Evolutionary conservation across 1,140 invertebrate genomes (phyloP), one percentile per base, ranked within the genome.

Genomic region (Bombus waltoni): DNA sequence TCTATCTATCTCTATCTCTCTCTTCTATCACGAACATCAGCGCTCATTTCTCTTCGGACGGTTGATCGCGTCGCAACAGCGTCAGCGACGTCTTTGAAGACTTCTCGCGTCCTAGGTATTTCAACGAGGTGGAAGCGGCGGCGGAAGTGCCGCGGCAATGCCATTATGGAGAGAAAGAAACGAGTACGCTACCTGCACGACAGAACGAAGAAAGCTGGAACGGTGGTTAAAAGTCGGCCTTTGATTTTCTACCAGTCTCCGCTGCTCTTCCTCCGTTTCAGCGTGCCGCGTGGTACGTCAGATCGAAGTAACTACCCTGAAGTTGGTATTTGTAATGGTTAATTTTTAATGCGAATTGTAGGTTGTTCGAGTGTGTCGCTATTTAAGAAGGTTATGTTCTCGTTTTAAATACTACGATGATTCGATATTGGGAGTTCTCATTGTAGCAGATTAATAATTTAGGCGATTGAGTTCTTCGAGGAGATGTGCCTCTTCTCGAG

Each of bases 91-190:
- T 90, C 89, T 91, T 92, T 93, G 91, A 92, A 88, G 87, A 89
- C 87, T 85, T 77, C 88, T 89, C 88, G 89, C 88, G 86, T 90
- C 81, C 72, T 84, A 87, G 92, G 85, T 89, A 90, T 92, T 88
- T 90, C 80, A 85, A 78, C 79, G 72, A 82, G 72, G 83, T 65
- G 59, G 81, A 80, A 88, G 81, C 85, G 57, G 32, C 70, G 65
- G 42, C 87, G 85, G 85, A 89, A 92, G 81, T 87, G 83, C 86
- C 87, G 59, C 71, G 44, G 81, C 88, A 91, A 91, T 91, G 83
- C 83, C 76, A 89, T 91, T 89, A 89, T 65, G 74, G 81, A 70
- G 75, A 66, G 84, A 85, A 88, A 87, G 88, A 77, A 83, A 72
- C 38, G 42, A 74, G 80, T 35, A 32, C 47, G 40, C 42, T 32